Conservation (phyloP, 2,113 vertebrate genomes). For the Semnornis frantzii region DNA sequence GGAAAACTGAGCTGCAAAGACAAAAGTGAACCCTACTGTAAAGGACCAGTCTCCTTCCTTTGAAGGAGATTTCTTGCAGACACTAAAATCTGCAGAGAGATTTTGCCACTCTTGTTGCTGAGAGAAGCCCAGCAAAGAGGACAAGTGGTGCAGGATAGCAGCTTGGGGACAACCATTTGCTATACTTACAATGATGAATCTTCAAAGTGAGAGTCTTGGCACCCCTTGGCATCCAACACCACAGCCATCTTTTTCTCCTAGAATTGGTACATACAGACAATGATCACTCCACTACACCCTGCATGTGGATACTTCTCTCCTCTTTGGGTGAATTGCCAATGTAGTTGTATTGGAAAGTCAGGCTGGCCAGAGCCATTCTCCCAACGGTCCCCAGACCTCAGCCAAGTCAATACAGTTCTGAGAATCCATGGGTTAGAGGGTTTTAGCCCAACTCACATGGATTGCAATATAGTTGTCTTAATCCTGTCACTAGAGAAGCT, state of each 20-base stretch:
- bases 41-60: not conserved
- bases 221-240: not conserved
- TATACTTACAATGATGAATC: fast-evolving
- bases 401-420: not conserved
- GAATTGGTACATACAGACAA: too few relatives aligned
- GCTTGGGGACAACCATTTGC: not conserved
- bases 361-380: not conserved
- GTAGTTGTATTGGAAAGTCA: not conserved
- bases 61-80: not conserved
- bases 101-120: not conserved
- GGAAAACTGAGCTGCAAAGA: not conserved
- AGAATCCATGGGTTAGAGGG: not conserved
- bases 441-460: not conserved
- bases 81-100: not conserved
- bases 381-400: not conserved
- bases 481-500: not conserved
- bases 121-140: not conserved
- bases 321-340: not conserved
- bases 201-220: not conserved
- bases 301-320: not conserved
- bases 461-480: not conserved
- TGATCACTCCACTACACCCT: fast-evolving
- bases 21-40: not conserved
- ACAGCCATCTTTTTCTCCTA: not conserved
- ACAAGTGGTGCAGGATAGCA: not conserved